Percentiles rank a stretch among this genome's conserved stretches.
Evolutionary conservation across 1,140 invertebrate species (phyloP).

Genomic region (Drosophila malerkotliana): DNA sequence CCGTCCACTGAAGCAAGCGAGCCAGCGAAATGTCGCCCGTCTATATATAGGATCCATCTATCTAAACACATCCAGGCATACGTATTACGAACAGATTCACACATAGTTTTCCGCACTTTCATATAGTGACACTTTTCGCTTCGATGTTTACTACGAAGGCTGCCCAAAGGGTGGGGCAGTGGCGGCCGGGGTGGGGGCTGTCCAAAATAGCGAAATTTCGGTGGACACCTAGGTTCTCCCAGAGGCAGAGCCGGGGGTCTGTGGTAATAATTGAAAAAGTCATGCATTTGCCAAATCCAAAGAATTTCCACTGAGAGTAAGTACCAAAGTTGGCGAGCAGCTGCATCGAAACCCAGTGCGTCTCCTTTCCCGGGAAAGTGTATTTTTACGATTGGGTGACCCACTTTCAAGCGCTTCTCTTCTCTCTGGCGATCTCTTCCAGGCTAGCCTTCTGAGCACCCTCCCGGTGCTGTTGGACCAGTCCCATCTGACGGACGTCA

Average conservation of each 20-base stretch:
- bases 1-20: conserved; percentile 54
- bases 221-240: conserved; percentile 11
- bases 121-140: conserved; percentile 71
- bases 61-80: conserved; percentile 28
- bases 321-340: conserved; percentile 57
- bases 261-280: conserved; percentile 68
- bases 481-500: conserved; percentile 95
- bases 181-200: conserved; percentile 19
- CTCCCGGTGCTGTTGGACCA: conserved; percentile 92
- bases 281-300: conserved; percentile 76
- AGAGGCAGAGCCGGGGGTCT: conserved; percentile 9
- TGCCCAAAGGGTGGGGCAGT: conserved; percentile 24
- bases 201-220: conserved; percentile 64
- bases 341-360: conserved; percentile 45
- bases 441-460: conserved; percentile 91
- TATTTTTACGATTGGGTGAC: conserved; percentile 60
- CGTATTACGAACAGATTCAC: conserved; percentile 61
- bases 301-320: conserved; percentile 66
- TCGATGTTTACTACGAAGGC: conserved; percentile 60
- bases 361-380: conserved; percentile 31
- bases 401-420: conserved; percentile 25
- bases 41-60: conserved; percentile 69
- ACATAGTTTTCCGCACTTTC: conserved; percentile 78
- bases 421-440: conserved; percentile 43
- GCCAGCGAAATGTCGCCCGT: conserved; percentile 66